Conservation (phyloP, 2,888 invertebrate genomes). For the Catotricha subobsoleta region DNA sequence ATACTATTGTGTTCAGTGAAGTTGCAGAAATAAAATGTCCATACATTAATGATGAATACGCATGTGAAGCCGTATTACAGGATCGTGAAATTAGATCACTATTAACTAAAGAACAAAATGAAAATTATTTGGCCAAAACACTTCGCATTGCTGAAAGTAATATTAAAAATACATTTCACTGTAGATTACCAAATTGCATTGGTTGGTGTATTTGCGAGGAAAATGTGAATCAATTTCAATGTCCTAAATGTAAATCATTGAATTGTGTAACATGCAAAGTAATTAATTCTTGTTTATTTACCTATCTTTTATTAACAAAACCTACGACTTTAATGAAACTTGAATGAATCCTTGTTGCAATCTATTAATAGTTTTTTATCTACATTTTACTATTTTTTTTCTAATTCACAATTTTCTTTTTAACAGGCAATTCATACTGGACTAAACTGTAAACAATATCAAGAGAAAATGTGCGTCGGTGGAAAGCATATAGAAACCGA, state of each 20-base stretch:
- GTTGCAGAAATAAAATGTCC: constrained; percentile 69
- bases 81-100: constrained; percentile 71
- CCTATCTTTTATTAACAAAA: neutral
- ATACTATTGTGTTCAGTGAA: constrained; percentile 56
- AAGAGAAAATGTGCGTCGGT: constrained; percentile 43
- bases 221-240: constrained; percentile 64
- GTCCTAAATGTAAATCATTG: constrained; percentile 59
- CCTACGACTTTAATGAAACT: neutral
- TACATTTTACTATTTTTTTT: constrained; percentile 1
- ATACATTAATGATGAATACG: constrained; percentile 55
- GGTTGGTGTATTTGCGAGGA: constrained; percentile 86
- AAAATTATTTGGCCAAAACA: constrained; percentile 53
- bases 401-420: neutral
- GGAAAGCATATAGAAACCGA: constrained; percentile 52
- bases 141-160: constrained; percentile 53
- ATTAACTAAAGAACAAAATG: constrained; percentile 54
- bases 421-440: constrained; percentile 57
- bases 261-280: constrained; percentile 83
- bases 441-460: constrained; percentile 65
- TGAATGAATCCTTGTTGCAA: too few relatives aligned
- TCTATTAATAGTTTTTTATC: neutral
- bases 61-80: constrained; percentile 55
- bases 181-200: constrained; percentile 72
- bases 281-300: constrained; percentile 11
- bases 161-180: constrained; percentile 68